Evolutionary conservation across 2,888 invertebrate genomes (phyloP).

Genomic region (Tenthredo distinguenda): DNA sequence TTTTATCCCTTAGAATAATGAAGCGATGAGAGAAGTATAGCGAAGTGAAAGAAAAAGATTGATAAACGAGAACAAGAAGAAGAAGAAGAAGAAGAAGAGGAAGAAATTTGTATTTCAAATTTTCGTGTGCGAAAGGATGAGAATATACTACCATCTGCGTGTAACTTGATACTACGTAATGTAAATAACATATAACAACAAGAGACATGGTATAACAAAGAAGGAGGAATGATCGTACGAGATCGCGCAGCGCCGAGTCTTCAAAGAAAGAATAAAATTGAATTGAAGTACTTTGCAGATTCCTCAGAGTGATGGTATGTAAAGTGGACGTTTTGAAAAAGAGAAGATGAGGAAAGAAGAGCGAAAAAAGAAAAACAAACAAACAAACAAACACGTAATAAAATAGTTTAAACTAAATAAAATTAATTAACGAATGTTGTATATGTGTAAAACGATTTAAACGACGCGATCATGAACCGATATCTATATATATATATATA

Average conservation of each 20-base stretch:
- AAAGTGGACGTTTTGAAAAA: background rate
- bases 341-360: background rate
- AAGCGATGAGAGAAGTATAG: background rate
- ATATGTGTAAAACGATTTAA: conserved; percentile 52
- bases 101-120: background rate
- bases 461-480: conserved; percentile 15
- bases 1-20: background rate
- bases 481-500: conserved; percentile 23
- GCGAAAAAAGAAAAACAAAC: background rate
- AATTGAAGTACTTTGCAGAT: background rate
- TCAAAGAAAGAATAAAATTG: background rate
- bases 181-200: conserved; percentile 1
- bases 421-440: conserved; percentile 53
- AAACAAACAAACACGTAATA: conserved; percentile 47
- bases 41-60: background rate
- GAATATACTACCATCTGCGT: background rate
- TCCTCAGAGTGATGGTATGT: background rate
- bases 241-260: background rate
- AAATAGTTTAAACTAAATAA: conserved; percentile 32
- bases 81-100: background rate
- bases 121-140: background rate
- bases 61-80: background rate
- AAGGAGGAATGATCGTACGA: background rate
- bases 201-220: background rate
- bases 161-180: conserved; percentile 23